Conservation (phyloP, 2,113 vertebrate species). For the Upupa epops region DNA sequence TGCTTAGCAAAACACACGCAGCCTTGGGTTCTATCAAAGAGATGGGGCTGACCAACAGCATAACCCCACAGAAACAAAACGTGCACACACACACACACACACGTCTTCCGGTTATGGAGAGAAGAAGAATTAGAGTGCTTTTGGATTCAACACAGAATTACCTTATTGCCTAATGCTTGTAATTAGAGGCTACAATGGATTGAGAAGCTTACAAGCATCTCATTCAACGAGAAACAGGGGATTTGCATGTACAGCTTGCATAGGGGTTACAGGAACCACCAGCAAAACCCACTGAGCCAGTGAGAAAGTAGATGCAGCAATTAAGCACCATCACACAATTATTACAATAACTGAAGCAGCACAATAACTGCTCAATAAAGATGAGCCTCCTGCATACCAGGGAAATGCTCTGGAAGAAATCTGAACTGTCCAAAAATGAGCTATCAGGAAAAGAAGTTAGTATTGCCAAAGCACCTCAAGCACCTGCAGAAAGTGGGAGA, state of each 20-base stretch:
- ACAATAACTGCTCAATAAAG: neutral
- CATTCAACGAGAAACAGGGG: slow-evolving; percentile 8
- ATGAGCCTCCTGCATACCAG: neutral
- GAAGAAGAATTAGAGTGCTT: neutral
- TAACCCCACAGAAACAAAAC: neutral
- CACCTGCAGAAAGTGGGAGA: neutral
- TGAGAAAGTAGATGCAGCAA: slow-evolving; percentile 12
- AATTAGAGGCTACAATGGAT: slow-evolving; percentile 61
- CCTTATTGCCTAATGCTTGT: slow-evolving; percentile 34
- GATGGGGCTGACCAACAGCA: neutral
- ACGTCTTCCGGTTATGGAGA: slow-evolving; percentile 21
- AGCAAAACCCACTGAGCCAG: neutral
- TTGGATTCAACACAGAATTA: slow-evolving; percentile 36
- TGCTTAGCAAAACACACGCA: neutral
- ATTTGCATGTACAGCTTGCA: neutral
- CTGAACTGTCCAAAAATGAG: neutral
- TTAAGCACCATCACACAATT: neutral
- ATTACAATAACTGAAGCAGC: slow-evolving; percentile 18
- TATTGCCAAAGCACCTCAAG: neutral
- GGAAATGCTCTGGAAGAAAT: neutral
- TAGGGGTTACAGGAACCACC: slow-evolving; percentile 1
- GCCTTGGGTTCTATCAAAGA: neutral
- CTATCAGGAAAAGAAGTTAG: neutral
- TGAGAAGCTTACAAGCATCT: slow-evolving; percentile 41
- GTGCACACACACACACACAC: neutral